phyloP scores from a whole-genome alignment of 2,113 vertebrate species.

The Lepus americanus region DNA sequence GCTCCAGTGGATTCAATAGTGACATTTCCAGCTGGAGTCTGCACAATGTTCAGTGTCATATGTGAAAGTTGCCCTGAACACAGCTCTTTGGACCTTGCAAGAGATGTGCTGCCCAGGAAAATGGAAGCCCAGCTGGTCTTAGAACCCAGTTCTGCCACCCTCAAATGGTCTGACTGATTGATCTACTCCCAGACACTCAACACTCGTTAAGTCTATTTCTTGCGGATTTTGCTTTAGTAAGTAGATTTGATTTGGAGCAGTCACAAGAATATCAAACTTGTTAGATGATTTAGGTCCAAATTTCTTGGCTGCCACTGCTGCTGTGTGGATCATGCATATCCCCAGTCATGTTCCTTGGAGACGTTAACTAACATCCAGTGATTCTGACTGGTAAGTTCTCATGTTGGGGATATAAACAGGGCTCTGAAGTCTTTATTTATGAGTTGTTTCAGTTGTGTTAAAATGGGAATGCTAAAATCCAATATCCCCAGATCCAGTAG shows the following conservation, averaged over 20 bases:
- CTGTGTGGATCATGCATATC: conserved; percentile 94
- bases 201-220: conserved; percentile 82
- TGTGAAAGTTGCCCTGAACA: conserved; percentile 95
- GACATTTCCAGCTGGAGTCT: too few relatives aligned
- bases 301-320: conserved; percentile 92
- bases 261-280: conserved; percentile 95
- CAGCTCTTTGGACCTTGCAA: conserved; percentile 88
- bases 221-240: conserved; percentile 94
- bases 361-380: too few relatives aligned
- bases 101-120: conserved; percentile 91
- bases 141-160: conserved; percentile 92
- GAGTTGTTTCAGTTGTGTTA: too few relatives aligned
- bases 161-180: conserved; percentile 94
- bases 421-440: too few relatives aligned
- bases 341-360: conserved; percentile 89
- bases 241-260: conserved; percentile 93
- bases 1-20: too few relatives aligned
- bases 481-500: too few relatives aligned
- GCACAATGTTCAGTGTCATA: conserved; percentile 89
- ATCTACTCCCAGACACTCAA: conserved; percentile 96
- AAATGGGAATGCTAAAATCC: too few relatives aligned
- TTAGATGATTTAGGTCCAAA: conserved; percentile 93
- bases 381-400: too few relatives aligned
- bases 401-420: too few relatives aligned
- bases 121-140: conserved; percentile 93